phyloP scores from a whole-genome alignment of 2,888 invertebrate genomes.

The Bugulina stolonifera region DNA sequence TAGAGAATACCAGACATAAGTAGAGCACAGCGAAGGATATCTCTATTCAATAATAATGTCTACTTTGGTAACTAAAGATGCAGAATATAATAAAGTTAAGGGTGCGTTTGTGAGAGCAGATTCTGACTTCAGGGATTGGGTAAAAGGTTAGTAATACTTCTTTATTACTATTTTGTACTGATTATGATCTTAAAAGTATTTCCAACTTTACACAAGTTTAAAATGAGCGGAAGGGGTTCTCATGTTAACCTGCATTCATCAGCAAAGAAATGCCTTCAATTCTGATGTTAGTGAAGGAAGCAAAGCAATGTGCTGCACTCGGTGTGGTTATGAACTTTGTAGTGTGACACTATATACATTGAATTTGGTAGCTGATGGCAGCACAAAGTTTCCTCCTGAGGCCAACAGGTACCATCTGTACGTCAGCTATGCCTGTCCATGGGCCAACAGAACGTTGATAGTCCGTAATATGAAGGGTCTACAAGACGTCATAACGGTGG shows the following conservation, averaged over 20 bases:
- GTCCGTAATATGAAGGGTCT: slow-evolving; percentile 43
- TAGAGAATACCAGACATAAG: too few relatives aligned
- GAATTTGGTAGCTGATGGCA: slow-evolving; percentile 40
- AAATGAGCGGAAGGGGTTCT: too few relatives aligned
- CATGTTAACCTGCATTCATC: too few relatives aligned
- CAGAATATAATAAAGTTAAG: slow-evolving; percentile 28
- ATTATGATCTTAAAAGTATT: not conserved
- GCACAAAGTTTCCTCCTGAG: slow-evolving; percentile 42
- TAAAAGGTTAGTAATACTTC: slow-evolving; percentile 34
- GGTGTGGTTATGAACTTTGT: not conserved
- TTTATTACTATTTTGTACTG: not conserved
- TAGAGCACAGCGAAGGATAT: too few relatives aligned
- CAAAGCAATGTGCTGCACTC: too few relatives aligned
- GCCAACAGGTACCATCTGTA: slow-evolving; percentile 46
- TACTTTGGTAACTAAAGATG: not conserved
- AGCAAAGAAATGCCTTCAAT: not conserved
- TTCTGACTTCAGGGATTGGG: slow-evolving; percentile 35
- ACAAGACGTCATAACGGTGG: slow-evolving; percentile 38
- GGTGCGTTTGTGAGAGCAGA: slow-evolving; percentile 38
- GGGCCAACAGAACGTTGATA: slow-evolving; percentile 44
- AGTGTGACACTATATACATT: not conserved
- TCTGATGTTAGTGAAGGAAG: not conserved
- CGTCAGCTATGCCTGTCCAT: slow-evolving; percentile 47
- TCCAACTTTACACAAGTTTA: too few relatives aligned
- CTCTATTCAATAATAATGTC: too few relatives aligned